phyloP scores from a whole-genome alignment of 2,797 vertebrate genomes.

The Acrossocheilus fasciatus region DNA sequence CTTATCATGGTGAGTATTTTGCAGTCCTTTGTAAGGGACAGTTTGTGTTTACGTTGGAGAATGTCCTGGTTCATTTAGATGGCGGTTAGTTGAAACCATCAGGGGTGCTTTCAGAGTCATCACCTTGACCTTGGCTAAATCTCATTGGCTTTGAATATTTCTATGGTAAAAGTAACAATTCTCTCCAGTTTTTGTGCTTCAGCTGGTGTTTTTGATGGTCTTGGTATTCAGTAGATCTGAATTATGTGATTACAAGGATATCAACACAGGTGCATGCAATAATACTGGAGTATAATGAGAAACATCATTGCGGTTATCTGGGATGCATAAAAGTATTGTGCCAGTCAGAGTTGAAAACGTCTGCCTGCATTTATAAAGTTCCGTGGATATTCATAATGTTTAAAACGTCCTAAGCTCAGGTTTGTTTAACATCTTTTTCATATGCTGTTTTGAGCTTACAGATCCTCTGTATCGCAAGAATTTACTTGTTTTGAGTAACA shows the following conservation, averaged over 20 bases:
- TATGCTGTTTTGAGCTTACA: constrained; percentile 28
- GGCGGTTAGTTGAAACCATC: not conserved
- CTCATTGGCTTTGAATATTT: not conserved
- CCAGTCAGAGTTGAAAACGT: not conserved
- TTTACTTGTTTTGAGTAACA: constrained; percentile 46
- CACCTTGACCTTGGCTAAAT: not conserved
- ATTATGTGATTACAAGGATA: not conserved
- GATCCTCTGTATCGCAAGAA: constrained; percentile 24
- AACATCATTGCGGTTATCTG: not conserved
- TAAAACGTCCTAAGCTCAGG: not conserved
- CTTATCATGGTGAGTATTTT: constrained; percentile 73
- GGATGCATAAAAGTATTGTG: not conserved
- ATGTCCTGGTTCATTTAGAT: not conserved
- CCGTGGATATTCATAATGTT: not conserved
- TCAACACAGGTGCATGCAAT: not conserved
- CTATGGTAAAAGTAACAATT: not conserved
- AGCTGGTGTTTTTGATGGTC: not conserved
- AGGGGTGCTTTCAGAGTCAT: not conserved
- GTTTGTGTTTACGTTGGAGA: not conserved
- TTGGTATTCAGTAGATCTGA: not conserved
- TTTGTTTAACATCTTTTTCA: constrained; percentile 33
- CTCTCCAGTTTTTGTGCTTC: not conserved
- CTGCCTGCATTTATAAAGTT: not conserved
- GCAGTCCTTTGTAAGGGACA: not conserved
- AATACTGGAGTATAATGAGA: not conserved